Conservation (phyloP, 2,888 invertebrate species). For the Proisotoma minuta region DNA sequence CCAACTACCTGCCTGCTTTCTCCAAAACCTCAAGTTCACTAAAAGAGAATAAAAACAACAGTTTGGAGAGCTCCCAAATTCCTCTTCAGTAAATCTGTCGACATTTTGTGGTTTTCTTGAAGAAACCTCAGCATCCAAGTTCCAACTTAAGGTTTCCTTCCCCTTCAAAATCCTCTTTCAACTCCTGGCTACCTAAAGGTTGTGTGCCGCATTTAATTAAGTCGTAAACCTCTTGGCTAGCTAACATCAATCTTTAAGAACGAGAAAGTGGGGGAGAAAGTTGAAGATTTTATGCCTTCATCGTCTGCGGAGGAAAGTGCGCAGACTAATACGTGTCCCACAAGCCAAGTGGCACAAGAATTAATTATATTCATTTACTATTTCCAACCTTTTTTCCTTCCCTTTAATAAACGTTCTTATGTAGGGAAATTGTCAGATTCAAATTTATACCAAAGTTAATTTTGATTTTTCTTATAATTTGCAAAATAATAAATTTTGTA, state of each 20-base stretch:
- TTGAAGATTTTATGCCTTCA: not conserved
- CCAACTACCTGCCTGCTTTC: not conserved
- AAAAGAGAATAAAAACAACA: not conserved
- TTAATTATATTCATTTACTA: too few species aligned
- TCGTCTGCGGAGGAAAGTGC: too few species aligned
- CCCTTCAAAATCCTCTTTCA: not conserved
- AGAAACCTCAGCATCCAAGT: not conserved
- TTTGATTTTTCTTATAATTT: too few species aligned
- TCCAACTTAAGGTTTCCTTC: not conserved
- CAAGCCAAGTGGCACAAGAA: too few species aligned
- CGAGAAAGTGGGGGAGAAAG: too few species aligned
- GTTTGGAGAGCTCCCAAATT: constrained; percentile 12
- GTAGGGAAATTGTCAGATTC: too few species aligned
- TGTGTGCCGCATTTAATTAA: constrained; percentile 26
- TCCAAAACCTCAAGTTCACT: not conserved
- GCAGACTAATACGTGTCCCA: too few species aligned
- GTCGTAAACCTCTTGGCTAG: constrained; percentile 26
- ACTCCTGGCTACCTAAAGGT: not conserved
- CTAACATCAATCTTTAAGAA: too few species aligned
- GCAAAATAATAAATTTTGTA: too few species aligned
- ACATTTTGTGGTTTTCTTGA: constrained; percentile 8
- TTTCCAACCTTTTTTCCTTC: too few species aligned
- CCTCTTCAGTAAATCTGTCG: constrained; percentile 10
- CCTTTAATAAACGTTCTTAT: too few species aligned
- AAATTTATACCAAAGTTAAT: too few species aligned